Evolutionary conservation across 2,888 invertebrate species (phyloP).

Genomic region (Brachyptera putata): DNA sequence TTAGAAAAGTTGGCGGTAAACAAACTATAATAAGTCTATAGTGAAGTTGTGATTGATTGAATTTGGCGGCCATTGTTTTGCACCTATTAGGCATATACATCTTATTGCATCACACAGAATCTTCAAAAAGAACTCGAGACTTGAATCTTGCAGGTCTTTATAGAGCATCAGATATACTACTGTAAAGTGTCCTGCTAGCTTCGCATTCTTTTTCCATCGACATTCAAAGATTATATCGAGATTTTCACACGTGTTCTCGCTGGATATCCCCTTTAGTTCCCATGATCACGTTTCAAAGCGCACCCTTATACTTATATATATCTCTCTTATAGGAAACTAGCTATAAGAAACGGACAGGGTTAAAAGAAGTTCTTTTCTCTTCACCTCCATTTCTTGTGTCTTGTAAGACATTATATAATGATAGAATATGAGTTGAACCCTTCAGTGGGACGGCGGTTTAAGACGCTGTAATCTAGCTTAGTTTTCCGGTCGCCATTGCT

Average conservation of each 20-base stretch:
- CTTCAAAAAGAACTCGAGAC: too few relatives aligned
- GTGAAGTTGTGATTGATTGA: too few relatives aligned
- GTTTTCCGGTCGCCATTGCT: constrained; percentile 11
- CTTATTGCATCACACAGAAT: too few relatives aligned
- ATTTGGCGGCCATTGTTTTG: too few relatives aligned
- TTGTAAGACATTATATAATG: not conserved
- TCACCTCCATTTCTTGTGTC: not conserved
- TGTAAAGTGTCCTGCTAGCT: too few relatives aligned
- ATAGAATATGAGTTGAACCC: not conserved
- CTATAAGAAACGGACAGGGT: not conserved
- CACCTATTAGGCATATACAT: too few relatives aligned
- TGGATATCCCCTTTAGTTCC: constrained; percentile 5
- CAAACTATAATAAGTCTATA: too few relatives aligned
- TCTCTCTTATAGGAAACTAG: not conserved
- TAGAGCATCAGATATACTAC: not conserved
- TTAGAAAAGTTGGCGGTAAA: too few relatives aligned
- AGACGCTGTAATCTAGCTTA: not conserved
- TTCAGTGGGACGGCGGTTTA: not conserved
- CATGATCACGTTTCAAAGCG: constrained; percentile 14
- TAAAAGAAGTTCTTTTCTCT: not conserved
- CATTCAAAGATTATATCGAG: not conserved
- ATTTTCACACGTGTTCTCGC: constrained; percentile 1
- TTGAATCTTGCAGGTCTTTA: too few relatives aligned
- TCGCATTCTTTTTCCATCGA: too few relatives aligned
- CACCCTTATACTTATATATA: too few relatives aligned